Conservation (phyloP, 2,113 vertebrate species). For the Microtus ochrogaster region DNA sequence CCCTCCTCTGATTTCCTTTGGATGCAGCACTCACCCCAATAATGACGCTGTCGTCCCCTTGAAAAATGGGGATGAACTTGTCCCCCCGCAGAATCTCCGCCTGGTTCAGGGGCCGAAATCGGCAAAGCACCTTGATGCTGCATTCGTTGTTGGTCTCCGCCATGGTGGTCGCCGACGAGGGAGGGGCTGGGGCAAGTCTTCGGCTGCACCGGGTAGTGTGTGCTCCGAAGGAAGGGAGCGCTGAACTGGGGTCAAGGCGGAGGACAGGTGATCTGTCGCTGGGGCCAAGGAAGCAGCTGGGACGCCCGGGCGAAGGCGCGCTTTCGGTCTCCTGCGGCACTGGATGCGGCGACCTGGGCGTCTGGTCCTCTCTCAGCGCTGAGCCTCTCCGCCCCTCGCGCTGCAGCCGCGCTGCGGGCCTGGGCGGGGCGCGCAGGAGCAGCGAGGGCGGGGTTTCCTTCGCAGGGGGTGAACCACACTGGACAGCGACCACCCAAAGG, state of each 20-base stretch:
- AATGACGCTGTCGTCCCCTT: slow-evolving; percentile 92
- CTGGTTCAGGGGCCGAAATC: slow-evolving; percentile 94
- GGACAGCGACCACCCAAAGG: neutral
- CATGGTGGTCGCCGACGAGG: slow-evolving; percentile 86
- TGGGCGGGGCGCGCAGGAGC: slow-evolving; percentile 72
- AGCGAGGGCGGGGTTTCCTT: slow-evolving; percentile 60
- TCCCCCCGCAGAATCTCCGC: slow-evolving; percentile 93
- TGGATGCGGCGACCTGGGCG: slow-evolving; percentile 57
- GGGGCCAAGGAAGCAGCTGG: neutral
- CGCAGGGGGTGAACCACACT: neutral
- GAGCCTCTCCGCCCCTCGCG: slow-evolving; percentile 79
- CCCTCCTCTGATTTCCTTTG: slow-evolving; percentile 12
- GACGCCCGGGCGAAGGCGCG: neutral
- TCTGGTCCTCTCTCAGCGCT: slow-evolving; percentile 48
- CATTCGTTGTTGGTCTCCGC: slow-evolving; percentile 92
- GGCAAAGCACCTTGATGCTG: slow-evolving; percentile 96
- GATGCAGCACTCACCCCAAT: slow-evolving; percentile 91
- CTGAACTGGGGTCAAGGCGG: slow-evolving; percentile 26
- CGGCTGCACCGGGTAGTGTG: neutral
- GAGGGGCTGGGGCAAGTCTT: neutral
- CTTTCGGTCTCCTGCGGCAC: slow-evolving; percentile 53
- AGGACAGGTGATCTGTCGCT: neutral
- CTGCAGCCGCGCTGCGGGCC: slow-evolving; percentile 81
- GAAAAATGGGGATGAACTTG: slow-evolving; percentile 94
- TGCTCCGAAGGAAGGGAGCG: neutral